Evolutionary conservation across 2,888 invertebrate species (phyloP).

Genomic region (Lottia scabra): DNA sequence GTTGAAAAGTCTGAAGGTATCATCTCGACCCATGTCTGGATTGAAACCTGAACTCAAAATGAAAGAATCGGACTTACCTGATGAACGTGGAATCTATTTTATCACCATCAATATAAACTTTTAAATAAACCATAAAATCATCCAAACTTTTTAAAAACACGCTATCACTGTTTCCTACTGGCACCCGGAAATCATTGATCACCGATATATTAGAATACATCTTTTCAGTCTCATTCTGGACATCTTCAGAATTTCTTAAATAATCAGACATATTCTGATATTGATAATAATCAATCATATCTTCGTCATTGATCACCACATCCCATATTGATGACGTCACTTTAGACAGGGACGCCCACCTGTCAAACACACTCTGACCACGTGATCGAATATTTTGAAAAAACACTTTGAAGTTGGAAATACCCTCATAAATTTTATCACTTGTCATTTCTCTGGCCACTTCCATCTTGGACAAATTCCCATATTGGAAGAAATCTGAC

Average conservation of each 20-base stretch:
- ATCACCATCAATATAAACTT: constrained; percentile 31
- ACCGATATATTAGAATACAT: constrained; percentile 21
- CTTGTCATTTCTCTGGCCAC: constrained; percentile 40
- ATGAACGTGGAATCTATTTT: constrained; percentile 45
- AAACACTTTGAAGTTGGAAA: constrained; percentile 36
- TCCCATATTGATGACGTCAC: constrained; percentile 42
- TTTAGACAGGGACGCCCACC: constrained; percentile 36
- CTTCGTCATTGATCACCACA: constrained; percentile 42
- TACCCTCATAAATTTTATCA: constrained; percentile 31
- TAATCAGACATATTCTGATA: constrained; percentile 37
- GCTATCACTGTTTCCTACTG: constrained; percentile 40
- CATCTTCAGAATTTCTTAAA: constrained; percentile 31
- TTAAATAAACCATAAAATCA: constrained; percentile 33
- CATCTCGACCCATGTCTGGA: too few species aligned
- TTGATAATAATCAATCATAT: constrained; percentile 44
- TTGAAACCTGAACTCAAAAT: too few species aligned
- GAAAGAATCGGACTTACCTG: constrained; percentile 33
- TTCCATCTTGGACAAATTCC: constrained; percentile 28
- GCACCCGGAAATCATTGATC: constrained; percentile 35
- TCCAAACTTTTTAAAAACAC: constrained; percentile 38
- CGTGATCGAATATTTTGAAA: constrained; percentile 50
- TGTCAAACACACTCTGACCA: constrained; percentile 45
- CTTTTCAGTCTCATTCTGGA: constrained; percentile 22
- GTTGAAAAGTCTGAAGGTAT: too few species aligned
- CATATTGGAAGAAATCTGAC: constrained; percentile 28